Percentiles rank a stretch among this genome's conserved stretches.
phyloP scores from a whole-genome alignment of 2,888 invertebrate species.

The Harmothoe impar region DNA sequence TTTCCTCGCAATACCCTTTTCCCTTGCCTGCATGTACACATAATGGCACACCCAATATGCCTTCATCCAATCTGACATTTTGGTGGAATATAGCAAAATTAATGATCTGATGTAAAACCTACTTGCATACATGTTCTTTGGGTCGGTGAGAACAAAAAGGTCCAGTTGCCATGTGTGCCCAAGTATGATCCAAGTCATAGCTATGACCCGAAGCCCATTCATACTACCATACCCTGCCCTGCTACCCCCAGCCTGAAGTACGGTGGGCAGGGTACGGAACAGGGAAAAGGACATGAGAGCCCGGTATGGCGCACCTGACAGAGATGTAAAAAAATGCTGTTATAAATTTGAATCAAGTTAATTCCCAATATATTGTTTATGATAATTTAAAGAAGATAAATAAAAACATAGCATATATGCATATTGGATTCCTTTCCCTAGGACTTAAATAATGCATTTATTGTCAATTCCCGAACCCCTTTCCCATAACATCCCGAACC shows the following conservation, averaged over 20 bases:
- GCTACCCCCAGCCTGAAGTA: not conserved
- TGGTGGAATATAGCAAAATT: too few relatives aligned
- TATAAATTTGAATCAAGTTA: not conserved
- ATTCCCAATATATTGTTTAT: too few relatives aligned
- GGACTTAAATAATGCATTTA: too few relatives aligned
- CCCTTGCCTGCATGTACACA: too few relatives aligned
- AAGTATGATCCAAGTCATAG: not conserved
- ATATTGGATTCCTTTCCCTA: too few relatives aligned
- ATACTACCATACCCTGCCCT: not conserved
- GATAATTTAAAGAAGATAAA: too few relatives aligned
- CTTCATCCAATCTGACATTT: too few relatives aligned
- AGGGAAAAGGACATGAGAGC: not conserved
- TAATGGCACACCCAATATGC: too few relatives aligned
- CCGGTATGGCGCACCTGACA: not conserved
- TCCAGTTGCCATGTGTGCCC: constrained; percentile 2
- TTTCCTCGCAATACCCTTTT: too few relatives aligned
- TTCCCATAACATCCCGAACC: too few relatives aligned
- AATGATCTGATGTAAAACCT: constrained; percentile 15
- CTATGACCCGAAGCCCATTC: not conserved
- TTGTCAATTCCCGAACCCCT: too few relatives aligned
- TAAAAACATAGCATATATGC: not conserved
- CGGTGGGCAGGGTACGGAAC: not conserved
- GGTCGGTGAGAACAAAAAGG: not conserved
- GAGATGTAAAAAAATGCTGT: not conserved
- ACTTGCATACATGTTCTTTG: not conserved